phyloP scores from a whole-genome alignment of 1,140 invertebrate species.

The Megalopta genalis region DNA sequence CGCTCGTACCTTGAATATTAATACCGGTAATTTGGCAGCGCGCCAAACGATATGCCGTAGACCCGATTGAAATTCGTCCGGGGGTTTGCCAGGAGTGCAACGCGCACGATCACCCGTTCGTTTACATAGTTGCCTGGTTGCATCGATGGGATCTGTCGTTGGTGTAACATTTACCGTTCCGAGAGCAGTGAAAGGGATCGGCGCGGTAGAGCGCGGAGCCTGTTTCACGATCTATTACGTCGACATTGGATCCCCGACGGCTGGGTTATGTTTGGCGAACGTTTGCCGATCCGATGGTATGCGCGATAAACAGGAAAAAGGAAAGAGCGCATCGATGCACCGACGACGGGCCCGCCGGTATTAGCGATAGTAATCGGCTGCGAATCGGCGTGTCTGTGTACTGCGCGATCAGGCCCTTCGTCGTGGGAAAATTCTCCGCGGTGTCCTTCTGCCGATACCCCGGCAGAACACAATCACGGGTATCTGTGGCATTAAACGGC shows the following conservation, averaged over 20 bases:
- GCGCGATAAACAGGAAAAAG: slow-evolving; percentile 28
- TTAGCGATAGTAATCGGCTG: background rate
- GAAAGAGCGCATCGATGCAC: background rate
- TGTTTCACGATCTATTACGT: slow-evolving; percentile 46
- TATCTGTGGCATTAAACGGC: background rate
- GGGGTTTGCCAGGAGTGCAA: background rate
- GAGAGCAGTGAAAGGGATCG: slow-evolving; percentile 57
- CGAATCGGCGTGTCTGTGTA: background rate
- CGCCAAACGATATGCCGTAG: background rate
- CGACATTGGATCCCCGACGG: slow-evolving; percentile 29
- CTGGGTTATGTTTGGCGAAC: slow-evolving; percentile 9
- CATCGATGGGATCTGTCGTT: slow-evolving; percentile 52
- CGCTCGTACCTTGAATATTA: slow-evolving; percentile 2
- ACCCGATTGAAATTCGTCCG: slow-evolving; percentile 21
- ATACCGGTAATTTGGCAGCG: slow-evolving; percentile 19
- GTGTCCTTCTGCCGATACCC: background rate
- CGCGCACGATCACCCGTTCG: background rate
- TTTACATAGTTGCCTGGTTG: slow-evolving; percentile 8
- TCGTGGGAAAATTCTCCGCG: slow-evolving; percentile 42
- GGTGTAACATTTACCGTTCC: slow-evolving; percentile 55
- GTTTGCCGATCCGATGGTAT: slow-evolving; percentile 10
- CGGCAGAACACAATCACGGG: background rate
- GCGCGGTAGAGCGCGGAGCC: background rate
- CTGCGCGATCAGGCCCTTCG: background rate
- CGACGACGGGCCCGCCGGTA: background rate